Evolutionary conservation across 1,140 invertebrate species (phyloP).

Genomic region (Branchinecta lynchi): DNA sequence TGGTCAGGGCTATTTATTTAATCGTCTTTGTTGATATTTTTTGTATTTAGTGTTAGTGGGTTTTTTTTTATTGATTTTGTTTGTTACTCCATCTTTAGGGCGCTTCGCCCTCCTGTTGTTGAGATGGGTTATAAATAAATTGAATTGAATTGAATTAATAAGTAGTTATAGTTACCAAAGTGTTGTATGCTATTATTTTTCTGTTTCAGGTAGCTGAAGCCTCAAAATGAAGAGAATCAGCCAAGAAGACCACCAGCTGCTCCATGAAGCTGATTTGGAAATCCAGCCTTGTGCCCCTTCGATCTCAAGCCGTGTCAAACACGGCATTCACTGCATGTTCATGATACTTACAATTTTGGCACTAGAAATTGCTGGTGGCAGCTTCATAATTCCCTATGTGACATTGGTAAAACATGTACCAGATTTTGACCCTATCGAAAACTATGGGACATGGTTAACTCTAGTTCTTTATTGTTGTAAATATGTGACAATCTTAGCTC

Average conservation of each 20-base stretch:
- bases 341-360: not conserved
- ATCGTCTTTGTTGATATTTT: too few species aligned
- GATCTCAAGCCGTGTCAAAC: not conserved
- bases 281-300: not conserved
- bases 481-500: slow-evolving; percentile 64
- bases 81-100: too few species aligned
- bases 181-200: too few species aligned
- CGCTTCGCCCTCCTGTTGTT: too few species aligned
- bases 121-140: too few species aligned
- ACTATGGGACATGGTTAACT: slow-evolving; percentile 56
- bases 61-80: too few species aligned
- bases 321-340: not conserved
- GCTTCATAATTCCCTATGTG: not conserved
- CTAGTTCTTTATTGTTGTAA: slow-evolving; percentile 60
- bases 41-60: too few species aligned
- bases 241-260: not conserved
- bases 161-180: too few species aligned
- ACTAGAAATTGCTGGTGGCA: not conserved
- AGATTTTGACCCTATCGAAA: slow-evolving; percentile 53
- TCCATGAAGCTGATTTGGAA: not conserved
- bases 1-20: too few species aligned
- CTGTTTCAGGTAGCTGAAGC: too few species aligned
- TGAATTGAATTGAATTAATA: too few species aligned
- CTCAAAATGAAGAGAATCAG: not conserved
- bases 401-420: not conserved